Percentiles rank a stretch among this genome's conserved stretches.
Conservation (phyloP, 2,797 vertebrate species). For the Myotis myotis region DNA sequence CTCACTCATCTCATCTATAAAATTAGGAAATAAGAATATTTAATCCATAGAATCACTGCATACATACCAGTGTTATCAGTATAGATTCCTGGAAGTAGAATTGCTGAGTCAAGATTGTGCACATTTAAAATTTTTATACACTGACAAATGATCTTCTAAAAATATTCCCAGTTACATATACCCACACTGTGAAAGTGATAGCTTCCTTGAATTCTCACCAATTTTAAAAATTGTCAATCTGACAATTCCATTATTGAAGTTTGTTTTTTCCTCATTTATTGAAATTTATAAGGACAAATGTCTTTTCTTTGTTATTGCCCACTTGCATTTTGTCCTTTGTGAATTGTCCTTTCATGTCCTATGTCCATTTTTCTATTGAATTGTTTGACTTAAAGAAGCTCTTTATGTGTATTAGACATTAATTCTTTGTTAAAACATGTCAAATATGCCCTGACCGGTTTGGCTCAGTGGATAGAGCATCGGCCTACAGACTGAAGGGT, state of each 20-base stretch:
- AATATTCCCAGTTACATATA: neutral
- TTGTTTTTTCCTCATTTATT: neutral
- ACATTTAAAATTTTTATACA: neutral
- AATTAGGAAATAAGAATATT: slow-evolving; percentile 17
- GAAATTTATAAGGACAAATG: neutral
- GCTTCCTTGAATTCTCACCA: neutral
- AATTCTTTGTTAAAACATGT: slow-evolving; percentile 20
- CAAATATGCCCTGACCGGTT: neutral
- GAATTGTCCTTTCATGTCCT: neutral
- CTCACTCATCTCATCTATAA: neutral
- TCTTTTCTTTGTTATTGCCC: neutral
- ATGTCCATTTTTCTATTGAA: slow-evolving; percentile 29
- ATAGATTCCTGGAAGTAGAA: neutral
- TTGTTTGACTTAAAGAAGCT: neutral
- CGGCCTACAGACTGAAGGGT: too few relatives aligned
- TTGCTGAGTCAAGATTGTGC: neutral
- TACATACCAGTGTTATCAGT: neutral
- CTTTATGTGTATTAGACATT: neutral
- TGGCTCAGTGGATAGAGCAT: too few relatives aligned
- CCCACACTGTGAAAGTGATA: neutral
- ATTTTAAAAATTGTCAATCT: neutral
- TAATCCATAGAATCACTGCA: neutral
- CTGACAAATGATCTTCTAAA: neutral
- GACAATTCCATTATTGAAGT: neutral
- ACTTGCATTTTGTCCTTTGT: slow-evolving; percentile 29